Base-by-base conservation (phyloP, 2,888 invertebrate species). In the Cerastis leucographa region DNA sequence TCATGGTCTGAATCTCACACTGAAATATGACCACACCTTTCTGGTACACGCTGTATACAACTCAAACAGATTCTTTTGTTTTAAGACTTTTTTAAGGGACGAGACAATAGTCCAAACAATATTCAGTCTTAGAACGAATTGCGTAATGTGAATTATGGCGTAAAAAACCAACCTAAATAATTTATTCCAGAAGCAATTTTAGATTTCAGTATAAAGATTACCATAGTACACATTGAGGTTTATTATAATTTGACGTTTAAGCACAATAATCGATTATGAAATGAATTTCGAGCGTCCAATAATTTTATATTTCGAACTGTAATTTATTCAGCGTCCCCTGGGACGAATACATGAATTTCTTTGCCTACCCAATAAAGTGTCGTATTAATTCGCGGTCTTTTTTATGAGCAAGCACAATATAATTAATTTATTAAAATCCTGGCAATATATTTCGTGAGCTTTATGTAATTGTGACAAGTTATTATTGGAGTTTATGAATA, bases 261-360 rank as follows among this genome's bases (percentile, higher is more conserved):
- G 4, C 44, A 49, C 71, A 64, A 68, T 68, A 68, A 81, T 80
- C 81, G 25, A 44, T 81, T 29, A 40, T 51, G 59, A 51, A 70
- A 25, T 51, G 46, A 25, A 40, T 66, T 62, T 46, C 56, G 51
- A 62, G 59, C 40, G 54, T 72, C 70, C 61, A 78, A 76, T 72
- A 73, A 61, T 77, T 75, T 77, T 22, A 64, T 85, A 75, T 78
- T 80, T 76, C 64, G 44, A 74, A 78, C 42, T 61, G 68, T 76
- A 80, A 74, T 85, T 80, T 83, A 85, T 85, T 77, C 66, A 22
- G 44, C 8, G 44, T 71, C 80, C 83, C 17, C 19, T 25, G 80
- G 80, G 80, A 83, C 68, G 67, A 77, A 80, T 77, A 59, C 40
- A 76, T 56, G 71, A 80, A 85, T 85, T 74, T 71, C 83, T 80